phyloP scores from a whole-genome alignment of 2,113 vertebrate genomes.

The Notiomystis cincta region DNA sequence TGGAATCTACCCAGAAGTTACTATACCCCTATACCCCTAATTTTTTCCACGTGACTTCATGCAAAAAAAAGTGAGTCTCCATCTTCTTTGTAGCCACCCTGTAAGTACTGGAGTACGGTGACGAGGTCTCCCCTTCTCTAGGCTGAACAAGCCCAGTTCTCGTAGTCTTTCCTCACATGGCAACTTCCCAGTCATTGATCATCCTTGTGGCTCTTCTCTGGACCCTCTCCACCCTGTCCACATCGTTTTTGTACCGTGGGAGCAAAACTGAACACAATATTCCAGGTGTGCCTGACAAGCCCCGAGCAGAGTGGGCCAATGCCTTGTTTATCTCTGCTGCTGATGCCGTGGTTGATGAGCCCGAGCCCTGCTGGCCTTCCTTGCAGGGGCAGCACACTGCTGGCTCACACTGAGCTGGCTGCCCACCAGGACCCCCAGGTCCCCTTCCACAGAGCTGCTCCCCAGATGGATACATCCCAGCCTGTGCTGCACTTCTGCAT shows the following conservation, averaged over 20 bases:
- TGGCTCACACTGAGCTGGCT: fast-evolving
- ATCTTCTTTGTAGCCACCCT: background rate
- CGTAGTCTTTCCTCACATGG: background rate
- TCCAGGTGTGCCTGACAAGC: background rate
- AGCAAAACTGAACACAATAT: background rate
- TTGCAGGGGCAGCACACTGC: too few species aligned
- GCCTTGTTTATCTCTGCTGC: background rate
- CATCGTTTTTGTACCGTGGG: fast-evolving
- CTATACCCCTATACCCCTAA: fast-evolving
- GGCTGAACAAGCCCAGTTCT: background rate
- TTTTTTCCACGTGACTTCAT: fast-evolving
- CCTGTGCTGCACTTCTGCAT: background rate
- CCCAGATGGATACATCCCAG: background rate
- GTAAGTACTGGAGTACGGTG: background rate
- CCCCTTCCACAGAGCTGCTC: background rate
- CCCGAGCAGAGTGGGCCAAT: background rate
- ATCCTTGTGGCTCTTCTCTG: background rate
- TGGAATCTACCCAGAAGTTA: background rate
- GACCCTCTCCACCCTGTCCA: background rate
- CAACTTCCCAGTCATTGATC: background rate
- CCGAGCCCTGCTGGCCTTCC: too few species aligned
- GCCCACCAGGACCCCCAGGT: background rate
- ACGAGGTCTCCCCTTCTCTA: background rate
- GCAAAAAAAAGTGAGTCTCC: background rate
- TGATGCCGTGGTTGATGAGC: background rate